Evolutionary conservation across 64 coral and sea anemone species (phyloP).

Genomic region (Orbicella faveolata): DNA sequence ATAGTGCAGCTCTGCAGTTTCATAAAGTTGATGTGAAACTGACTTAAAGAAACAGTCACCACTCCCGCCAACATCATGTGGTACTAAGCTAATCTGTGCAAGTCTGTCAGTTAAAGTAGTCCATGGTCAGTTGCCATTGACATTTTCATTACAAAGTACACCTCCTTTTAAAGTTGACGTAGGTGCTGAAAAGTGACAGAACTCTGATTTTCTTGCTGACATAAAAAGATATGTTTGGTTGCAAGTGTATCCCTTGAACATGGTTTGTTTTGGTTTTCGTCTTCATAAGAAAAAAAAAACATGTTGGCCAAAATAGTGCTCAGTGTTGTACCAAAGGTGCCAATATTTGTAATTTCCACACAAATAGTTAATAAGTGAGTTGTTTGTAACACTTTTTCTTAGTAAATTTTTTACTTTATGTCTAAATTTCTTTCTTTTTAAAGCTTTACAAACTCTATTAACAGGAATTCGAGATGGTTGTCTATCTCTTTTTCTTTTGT

Average conservation of each 20-base stretch:
- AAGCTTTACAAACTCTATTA: constrained; percentile 17
- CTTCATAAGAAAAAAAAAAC: too few relatives aligned
- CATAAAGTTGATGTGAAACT: background rate
- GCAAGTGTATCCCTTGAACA: too few relatives aligned
- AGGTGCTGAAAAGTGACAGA: background rate
- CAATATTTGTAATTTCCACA: constrained; percentile 24
- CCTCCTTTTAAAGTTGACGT: background rate
- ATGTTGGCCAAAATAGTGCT: too few relatives aligned
- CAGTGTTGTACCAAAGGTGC: too few relatives aligned
- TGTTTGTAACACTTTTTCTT: constrained; percentile 23
- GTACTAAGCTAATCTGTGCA: background rate
- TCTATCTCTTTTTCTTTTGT: constrained; percentile 24
- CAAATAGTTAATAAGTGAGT: constrained; percentile 12
- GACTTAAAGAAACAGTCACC: constrained; percentile 6
- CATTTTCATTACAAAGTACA: background rate
- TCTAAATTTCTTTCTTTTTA: constrained; percentile 27
- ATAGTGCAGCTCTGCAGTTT: too few relatives aligned
- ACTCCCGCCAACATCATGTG: background rate
- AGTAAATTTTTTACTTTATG: constrained; percentile 15
- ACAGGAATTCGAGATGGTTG: constrained; percentile 56
- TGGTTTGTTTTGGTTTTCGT: too few relatives aligned
- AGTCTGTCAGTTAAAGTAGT: background rate
- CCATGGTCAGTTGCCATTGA: background rate
- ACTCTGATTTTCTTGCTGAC: background rate
- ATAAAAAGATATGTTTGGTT: background rate